Base-by-base conservation (phyloP, 2,797 vertebrate genomes). In the Columba guinea region DNA sequence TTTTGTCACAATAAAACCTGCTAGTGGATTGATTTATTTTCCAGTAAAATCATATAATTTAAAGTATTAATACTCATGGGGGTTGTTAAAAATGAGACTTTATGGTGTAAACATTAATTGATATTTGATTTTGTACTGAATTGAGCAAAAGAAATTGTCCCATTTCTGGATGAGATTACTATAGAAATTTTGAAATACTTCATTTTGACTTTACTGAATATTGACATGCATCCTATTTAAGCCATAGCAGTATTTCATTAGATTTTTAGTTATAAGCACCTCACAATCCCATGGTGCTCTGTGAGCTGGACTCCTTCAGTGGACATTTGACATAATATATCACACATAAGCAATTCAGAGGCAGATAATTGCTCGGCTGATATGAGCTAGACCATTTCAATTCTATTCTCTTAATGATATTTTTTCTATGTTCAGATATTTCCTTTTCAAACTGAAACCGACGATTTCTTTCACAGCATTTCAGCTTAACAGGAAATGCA, bases 211-310 rank as follows among this genome's bases (percentile, higher is more conserved):
- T 86, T 62, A 52, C 19, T 56, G 41, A 58, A 41, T 78, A 86
- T 37, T 79, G 41, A 32, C 37, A 46, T 48, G 76, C 34, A 52
- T 44, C 9, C 5, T 52, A 13, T 56, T 75, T 52, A 85, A 70
- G 18, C 15, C 18, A 79, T 23, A 56, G 21, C 62, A 75, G 9
- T 75, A 75, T 62, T 78, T 70, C 11, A 58, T 48, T 21, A 65
- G 9, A 67, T 70, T 37, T 70, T 44, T 75, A 62, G 48, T 82
- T 65, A 75, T 56, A 83, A 87, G 28, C 12, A 65, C 8, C 24
- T 56, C 0, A 0, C 1, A 0, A 30, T 81, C 23, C 32, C 23
- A 53, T 0, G 1, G 32, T 65, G 48, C 3, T 94, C 81, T 79
- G 35, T 48, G 30, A 79, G 37, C 24, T 70, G 44, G 18, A 7